Conservation (phyloP, 1,140 invertebrate species). For the Oryctes rhinoceros region DNA sequence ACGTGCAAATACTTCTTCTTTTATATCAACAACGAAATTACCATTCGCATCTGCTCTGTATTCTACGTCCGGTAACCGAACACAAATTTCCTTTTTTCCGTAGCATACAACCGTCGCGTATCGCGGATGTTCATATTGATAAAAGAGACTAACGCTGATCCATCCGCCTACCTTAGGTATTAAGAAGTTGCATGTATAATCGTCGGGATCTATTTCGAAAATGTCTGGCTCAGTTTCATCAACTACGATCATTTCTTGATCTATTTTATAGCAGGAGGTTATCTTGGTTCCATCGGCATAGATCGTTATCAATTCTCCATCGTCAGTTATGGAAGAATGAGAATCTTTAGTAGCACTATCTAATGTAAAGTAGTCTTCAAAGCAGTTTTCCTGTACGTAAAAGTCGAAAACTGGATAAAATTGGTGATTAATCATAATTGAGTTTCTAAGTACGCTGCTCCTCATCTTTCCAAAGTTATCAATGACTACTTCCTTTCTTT, state of each 20-base stretch:
- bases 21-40: constrained; percentile 8
- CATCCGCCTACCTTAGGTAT: constrained; percentile 30
- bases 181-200: constrained; percentile 39
- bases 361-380: constrained; percentile 35
- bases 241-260: constrained; percentile 32
- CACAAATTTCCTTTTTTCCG: not conserved
- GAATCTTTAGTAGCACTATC: not conserved
- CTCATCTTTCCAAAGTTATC: not conserved
- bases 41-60: not conserved
- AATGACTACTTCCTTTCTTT: not conserved
- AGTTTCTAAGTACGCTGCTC: not conserved
- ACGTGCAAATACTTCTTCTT: constrained; percentile 21
- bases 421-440: not conserved
- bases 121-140: constrained; percentile 32
- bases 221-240: not conserved
- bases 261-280: constrained; percentile 33
- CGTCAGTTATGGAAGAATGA: constrained; percentile 21
- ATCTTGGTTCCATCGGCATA: constrained; percentile 30
- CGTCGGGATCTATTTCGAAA: constrained; percentile 35
- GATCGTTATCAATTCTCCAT: constrained; percentile 23
- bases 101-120: constrained; percentile 17
- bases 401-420: not conserved
- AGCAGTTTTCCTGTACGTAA: not conserved
- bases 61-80: constrained; percentile 19
- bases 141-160: not conserved